A percentile compares a stretch with the other conserved stretches of the same genome.
Conservation (phyloP, 1,140 invertebrate species). For the Medauroidea extradentata region DNA sequence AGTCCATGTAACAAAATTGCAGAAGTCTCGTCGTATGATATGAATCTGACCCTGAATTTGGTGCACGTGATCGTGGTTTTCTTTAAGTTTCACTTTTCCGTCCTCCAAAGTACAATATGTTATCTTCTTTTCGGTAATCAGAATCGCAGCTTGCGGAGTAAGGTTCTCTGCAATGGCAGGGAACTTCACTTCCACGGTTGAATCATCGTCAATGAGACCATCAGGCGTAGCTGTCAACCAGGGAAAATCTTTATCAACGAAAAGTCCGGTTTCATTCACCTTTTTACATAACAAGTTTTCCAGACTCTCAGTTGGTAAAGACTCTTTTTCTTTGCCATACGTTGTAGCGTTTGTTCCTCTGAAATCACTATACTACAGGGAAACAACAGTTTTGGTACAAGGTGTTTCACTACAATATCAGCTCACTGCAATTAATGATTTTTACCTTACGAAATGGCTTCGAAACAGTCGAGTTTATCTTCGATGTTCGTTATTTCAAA, state of each 20-base stretch:
- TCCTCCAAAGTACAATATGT: neutral
- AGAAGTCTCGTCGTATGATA: neutral
- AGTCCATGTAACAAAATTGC: neutral
- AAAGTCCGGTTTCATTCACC: neutral
- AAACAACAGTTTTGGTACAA: neutral
- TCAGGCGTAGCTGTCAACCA: neutral
- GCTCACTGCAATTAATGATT: too few relatives aligned
- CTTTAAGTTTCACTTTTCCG: neutral
- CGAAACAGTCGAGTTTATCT: too few relatives aligned
- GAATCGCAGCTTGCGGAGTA: too few relatives aligned
- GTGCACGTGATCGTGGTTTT: neutral
- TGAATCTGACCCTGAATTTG: conserved; percentile 6
- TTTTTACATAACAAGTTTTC: neutral
- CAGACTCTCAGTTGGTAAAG: neutral
- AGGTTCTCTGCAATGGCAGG: too few relatives aligned
- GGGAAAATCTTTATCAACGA: conserved; percentile 2
- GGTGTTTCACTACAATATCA: too few relatives aligned
- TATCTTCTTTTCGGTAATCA: neutral
- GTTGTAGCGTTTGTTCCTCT: neutral
- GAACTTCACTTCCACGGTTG: too few relatives aligned
- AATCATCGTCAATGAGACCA: too few relatives aligned
- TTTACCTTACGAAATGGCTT: too few relatives aligned
- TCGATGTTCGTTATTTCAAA: too few relatives aligned
- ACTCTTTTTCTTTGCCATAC: neutral
- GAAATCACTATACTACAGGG: neutral